Evolutionary conservation across 2,888 invertebrate species (phyloP).

Genomic region (Cheilosia urbana): DNA sequence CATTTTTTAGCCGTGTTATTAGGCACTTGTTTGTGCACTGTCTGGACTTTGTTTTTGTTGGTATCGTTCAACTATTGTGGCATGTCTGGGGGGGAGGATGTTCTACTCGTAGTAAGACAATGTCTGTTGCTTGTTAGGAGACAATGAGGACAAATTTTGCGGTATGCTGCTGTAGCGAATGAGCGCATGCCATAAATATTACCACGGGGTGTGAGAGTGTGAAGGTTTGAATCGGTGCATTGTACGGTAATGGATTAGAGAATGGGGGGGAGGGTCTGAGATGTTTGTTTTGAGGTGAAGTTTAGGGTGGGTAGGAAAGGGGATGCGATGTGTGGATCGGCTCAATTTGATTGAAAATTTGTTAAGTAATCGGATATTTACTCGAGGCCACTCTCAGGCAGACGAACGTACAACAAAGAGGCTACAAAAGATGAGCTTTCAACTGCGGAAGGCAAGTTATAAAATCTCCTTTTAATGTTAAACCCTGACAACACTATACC

Average conservation of each 20-base stretch:
- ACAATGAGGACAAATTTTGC: constrained; percentile 52
- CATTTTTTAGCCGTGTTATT: constrained; percentile 21
- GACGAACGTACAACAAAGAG: too few species aligned
- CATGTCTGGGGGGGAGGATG: constrained; percentile 33
- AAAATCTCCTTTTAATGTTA: too few species aligned
- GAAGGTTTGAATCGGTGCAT: neutral
- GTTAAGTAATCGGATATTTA: too few species aligned
- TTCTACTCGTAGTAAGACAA: constrained; percentile 45
- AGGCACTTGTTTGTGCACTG: constrained; percentile 61
- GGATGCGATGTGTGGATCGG: too few species aligned
- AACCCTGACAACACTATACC: too few species aligned
- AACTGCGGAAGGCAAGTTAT: too few species aligned
- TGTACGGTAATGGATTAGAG: constrained; percentile 1
- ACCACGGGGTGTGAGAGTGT: neutral
- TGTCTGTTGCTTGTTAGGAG: constrained; percentile 36
- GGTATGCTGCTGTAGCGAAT: constrained; percentile 33
- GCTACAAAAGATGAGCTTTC: too few species aligned
- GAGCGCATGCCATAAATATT: constrained; percentile 32
- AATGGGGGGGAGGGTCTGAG: neutral
- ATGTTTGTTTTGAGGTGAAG: neutral
- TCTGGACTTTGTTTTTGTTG: constrained; percentile 66
- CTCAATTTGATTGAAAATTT: too few species aligned
- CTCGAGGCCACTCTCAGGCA: too few species aligned
- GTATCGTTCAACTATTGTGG: constrained; percentile 63
- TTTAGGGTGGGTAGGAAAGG: neutral